Evolutionary conservation across 2,888 invertebrate species (phyloP), one percentile per base, ranked within the genome.

Genomic region (Acleris holmiana): DNA sequence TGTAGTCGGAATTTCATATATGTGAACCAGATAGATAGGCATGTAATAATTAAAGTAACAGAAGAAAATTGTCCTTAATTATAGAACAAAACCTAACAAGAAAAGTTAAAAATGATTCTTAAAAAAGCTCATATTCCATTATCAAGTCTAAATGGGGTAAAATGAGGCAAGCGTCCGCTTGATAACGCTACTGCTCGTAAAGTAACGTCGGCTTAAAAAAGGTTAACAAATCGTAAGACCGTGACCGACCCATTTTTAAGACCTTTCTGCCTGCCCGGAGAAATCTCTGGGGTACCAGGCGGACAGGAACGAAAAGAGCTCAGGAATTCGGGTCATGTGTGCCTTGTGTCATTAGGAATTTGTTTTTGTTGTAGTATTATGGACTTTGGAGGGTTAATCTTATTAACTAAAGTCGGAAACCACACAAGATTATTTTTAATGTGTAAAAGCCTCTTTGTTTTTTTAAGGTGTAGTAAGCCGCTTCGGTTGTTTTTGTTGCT

Each of bases 221-320:
- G 64, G 64, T 64, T 64, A 64, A 64, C 64, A 54, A 59, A 64
- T 64, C 64, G 58, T 53, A 53, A 47, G 53, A 53, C 58, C 64
- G 53, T 64, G 64, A 58, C 64, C 64, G 64, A 44, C 58, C 64
- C 64, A 59, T 64, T 64, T 64, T 64, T 64, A 64, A 64, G 53
- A 48, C 58, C 58, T 18, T 58, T 53, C 40, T 23, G 58, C 18
- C 44, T 53, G 40, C 53, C 41, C 44, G 25, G 51, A 19, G 53
- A 44, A 55, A 55, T 44, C 58, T 64, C 63, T 13, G 51, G 63
- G 40, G 53, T 48, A 47, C 19, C 21, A 17, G 55, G 48, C 35
- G 50, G 56, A 35, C 46, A 25, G 47, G 25, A 18, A 48, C 40
- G 35, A 53, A 47, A 29, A 17, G 21, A 61, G 35, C 60, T 53